These are phyloP conservation scores for Buphagus erythrorhynchus DNA, from an alignment of 2,797 vertebrate genomes.

Conservation along the genomic window DNA sequence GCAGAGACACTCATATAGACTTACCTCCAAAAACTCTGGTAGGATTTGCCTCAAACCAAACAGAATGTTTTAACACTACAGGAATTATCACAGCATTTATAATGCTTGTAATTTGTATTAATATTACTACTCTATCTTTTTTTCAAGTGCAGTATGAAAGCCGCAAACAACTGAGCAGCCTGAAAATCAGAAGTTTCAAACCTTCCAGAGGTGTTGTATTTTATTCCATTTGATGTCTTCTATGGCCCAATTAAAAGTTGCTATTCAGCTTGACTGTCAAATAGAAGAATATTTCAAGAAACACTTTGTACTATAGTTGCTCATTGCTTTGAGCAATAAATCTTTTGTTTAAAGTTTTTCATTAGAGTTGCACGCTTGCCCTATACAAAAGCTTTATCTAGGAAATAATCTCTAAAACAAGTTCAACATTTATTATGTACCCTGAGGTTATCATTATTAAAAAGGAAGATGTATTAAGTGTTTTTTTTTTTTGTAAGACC, in stretches of 20 bases:
- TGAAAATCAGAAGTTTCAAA: background rate
- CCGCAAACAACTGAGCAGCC: background rate
- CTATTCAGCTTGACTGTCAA: background rate
- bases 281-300: background rate
- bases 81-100: background rate
- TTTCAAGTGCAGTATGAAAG: background rate
- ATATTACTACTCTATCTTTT: background rate
- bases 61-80: background rate
- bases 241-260: background rate
- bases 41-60: background rate
- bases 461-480: background rate
- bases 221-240: background rate
- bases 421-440: background rate
- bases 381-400: background rate
- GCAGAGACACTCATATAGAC: background rate
- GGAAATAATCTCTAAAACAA: background rate
- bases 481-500: background rate
- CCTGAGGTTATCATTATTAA: background rate
- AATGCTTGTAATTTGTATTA: background rate
- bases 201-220: background rate
- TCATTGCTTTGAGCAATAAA: background rate
- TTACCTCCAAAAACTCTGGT: background rate
- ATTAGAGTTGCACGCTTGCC: background rate
- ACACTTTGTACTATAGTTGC: background rate
- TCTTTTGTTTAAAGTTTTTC: background rate